Conservation (phyloP, 2,113 vertebrate genomes). For the Nyctibius bracteatus region DNA sequence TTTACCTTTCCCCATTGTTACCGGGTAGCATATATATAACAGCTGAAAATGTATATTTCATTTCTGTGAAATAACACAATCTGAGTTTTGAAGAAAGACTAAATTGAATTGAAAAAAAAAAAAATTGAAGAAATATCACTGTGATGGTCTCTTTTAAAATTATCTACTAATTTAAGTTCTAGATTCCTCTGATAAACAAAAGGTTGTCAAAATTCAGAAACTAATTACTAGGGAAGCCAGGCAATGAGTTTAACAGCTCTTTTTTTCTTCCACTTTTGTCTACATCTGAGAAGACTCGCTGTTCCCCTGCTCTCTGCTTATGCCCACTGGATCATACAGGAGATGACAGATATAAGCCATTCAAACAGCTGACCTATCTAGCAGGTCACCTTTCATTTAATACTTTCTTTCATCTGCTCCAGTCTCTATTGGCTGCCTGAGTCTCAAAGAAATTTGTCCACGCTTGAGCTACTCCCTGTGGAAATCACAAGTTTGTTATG, state of each 20-base stretch:
- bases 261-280: background rate
- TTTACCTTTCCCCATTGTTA: background rate
- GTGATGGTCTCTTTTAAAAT: background rate
- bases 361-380: background rate
- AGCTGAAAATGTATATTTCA: background rate
- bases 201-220: background rate
- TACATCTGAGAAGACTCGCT: background rate
- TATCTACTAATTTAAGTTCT: background rate
- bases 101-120: background rate
- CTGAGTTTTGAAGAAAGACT: background rate
- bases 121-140: background rate
- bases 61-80: background rate
- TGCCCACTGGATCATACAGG: background rate
- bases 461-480: background rate
- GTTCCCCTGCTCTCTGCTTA: background rate
- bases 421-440: background rate
- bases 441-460: background rate
- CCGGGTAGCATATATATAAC: background rate
- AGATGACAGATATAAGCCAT: background rate
- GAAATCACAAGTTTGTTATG: background rate
- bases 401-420: background rate
- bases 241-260: background rate
- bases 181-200: background rate
- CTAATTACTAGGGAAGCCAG: background rate
- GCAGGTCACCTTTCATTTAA: background rate